Conservation (phyloP, 2,888 invertebrate species). For the Resseliella maxima region DNA sequence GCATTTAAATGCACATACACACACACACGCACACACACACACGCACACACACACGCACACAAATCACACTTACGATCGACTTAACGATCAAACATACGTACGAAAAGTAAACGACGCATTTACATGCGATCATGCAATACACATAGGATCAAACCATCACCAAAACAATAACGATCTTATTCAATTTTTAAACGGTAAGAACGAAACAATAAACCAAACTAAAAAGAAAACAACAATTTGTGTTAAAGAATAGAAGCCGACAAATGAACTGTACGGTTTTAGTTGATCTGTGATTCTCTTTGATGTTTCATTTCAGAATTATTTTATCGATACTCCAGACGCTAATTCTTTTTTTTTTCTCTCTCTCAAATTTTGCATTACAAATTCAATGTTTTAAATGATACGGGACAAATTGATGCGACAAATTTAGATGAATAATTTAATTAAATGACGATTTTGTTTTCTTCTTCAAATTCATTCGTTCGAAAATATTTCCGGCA, state of each 20-base stretch:
- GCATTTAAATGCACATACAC: too few relatives aligned
- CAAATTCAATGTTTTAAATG: too few relatives aligned
- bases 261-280: constrained; percentile 1
- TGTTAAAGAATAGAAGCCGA: constrained; percentile 3
- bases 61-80: neutral
- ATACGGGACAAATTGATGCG: too few relatives aligned
- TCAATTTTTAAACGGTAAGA: neutral
- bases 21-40: too few relatives aligned
- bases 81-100: neutral
- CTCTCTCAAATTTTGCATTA: neutral
- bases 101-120: neutral
- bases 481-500: too few relatives aligned
- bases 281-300: neutral
- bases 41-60: neutral
- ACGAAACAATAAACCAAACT: neutral
- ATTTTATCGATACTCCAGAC: neutral
- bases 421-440: too few relatives aligned
- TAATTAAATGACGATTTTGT: too few relatives aligned
- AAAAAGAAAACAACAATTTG: neutral
- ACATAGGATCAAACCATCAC: constrained; percentile 11
- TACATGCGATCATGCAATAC: neutral
- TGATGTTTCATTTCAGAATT: neutral
- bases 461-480: too few relatives aligned
- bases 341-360: too few relatives aligned
- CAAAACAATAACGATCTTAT: neutral